phyloP scores from a whole-genome alignment of 2,888 invertebrate genomes.

The Aradus depressus region DNA sequence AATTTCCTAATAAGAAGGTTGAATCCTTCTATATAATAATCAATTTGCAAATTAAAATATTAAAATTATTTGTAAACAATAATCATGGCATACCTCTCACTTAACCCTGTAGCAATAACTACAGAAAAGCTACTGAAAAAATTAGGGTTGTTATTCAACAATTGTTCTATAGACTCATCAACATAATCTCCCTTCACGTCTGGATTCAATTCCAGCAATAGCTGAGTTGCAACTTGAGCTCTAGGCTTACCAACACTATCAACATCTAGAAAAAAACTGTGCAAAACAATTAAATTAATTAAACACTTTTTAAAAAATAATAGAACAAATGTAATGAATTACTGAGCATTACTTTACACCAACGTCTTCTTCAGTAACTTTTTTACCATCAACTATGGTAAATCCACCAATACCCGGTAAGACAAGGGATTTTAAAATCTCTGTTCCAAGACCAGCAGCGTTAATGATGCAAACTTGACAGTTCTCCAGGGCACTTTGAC shows the following conservation, averaged over 20 bases:
- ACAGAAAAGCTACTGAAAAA: conserved; percentile 81
- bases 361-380: conserved; percentile 79
- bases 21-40: too few relatives aligned
- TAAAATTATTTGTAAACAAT: not conserved
- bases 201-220: conserved; percentile 79
- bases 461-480: conserved; percentile 88
- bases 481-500: conserved; percentile 77
- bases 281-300: conserved; percentile 25
- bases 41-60: not conserved
- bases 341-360: conserved; percentile 67
- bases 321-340: not conserved
- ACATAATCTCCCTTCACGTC: conserved; percentile 89
- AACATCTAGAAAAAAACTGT: conserved; percentile 78
- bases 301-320: not conserved
- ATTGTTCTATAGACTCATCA: conserved; percentile 75
- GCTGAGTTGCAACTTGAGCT: conserved; percentile 69
- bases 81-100: conserved; percentile 50
- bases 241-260: conserved; percentile 71
- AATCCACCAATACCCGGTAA: conserved; percentile 87
- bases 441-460: conserved; percentile 86
- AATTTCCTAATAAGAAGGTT: too few relatives aligned
- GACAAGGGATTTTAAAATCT: conserved; percentile 87
- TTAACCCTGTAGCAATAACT: conserved; percentile 68
- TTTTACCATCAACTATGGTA: conserved; percentile 83
- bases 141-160: conserved; percentile 72